Base-by-base conservation (phyloP, 2,797 vertebrate species). In the Manis javanica region DNA sequence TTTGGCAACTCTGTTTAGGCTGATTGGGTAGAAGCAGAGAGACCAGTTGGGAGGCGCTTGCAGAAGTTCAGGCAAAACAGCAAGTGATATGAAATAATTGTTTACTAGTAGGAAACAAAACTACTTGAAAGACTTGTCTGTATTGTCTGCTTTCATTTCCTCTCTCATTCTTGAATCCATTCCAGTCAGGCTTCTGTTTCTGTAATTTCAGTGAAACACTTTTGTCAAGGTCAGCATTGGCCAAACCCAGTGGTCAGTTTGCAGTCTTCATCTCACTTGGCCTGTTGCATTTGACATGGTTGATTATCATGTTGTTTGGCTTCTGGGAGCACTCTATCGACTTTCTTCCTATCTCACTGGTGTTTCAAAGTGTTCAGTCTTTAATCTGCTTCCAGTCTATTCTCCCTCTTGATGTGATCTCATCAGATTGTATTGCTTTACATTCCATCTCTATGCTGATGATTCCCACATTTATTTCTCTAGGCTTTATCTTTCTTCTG, bases 311-410 rank as follows among this genome's bases (percentile, higher is more conserved):
- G 16, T 89, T 42, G 10, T 87, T 93, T 89, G 72, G 21, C 42
- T 92, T 66, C 42, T 83, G 74, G 34, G 63, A 83, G 74, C 31
- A 31, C 72, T 34, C 24, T 93, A 5, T 82, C 63, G 61, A 31
- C 92, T 91, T 93, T 82, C 63, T 71, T 87, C 31, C 34, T 92
- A 14, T 91, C n/a, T 94, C 55, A 64, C 7, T 86, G 37, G 72
- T 77, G 37, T 31, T 83, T 96, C 13, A 66, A 42, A 74, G 13
- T 18, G 12, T 87, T 91, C 37, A 91, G 19, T 91, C 31, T 94
- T 94, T 68, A 57, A 72, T 93, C 24, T 90, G 37, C 55, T 46
- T 90, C 31, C 24, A 39, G 4, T 90, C n/a, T 83, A 2, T 51
- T 87, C 18, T 90, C 29, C 24, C 24, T 59, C 63, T 15, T 74